Evolutionary conservation across 2,797 vertebrate species (phyloP).

Genomic region (Geotrypetes seraphini): DNA sequence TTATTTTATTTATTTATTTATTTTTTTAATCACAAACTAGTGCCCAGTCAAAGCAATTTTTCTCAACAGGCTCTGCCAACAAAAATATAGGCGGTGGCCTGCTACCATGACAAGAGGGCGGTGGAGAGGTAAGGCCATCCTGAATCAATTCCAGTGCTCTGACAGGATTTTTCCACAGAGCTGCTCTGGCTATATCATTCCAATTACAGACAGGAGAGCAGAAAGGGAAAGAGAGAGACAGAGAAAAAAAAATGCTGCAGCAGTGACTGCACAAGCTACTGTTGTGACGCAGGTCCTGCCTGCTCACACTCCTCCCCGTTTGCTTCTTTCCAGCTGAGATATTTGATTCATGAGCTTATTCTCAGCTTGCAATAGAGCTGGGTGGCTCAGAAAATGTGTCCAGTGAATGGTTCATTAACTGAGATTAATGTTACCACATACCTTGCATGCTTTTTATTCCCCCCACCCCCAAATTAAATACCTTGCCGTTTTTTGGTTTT

Average conservation of each 20-base stretch:
- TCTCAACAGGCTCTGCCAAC: fast-evolving
- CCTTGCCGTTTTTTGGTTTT: neutral
- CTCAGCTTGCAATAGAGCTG: neutral
- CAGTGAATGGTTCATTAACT: constrained; percentile 3
- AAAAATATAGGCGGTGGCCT: fast-evolving
- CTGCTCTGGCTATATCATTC: neutral
- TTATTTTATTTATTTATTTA: fast-evolving
- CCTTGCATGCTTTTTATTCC: constrained; percentile 1
- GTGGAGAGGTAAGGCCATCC: neutral
- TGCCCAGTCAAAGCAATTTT: neutral
- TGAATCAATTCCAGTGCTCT: fast-evolving
- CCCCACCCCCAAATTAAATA: neutral
- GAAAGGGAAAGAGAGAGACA: fast-evolving
- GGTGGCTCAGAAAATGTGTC: constrained; percentile 28
- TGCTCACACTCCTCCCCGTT: neutral
- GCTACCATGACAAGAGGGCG: neutral
- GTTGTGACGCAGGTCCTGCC: constrained; percentile 7
- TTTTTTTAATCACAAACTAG: fast-evolving
- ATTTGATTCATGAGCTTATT: constrained; percentile 29
- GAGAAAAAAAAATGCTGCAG: neutral
- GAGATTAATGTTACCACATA: constrained; percentile 17
- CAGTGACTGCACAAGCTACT: neutral
- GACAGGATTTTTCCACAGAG: neutral
- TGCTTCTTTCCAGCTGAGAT: neutral
- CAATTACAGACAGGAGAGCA: neutral